phyloP scores from a whole-genome alignment of 2,888 invertebrate genomes.

The Adelognathus sp. region DNA sequence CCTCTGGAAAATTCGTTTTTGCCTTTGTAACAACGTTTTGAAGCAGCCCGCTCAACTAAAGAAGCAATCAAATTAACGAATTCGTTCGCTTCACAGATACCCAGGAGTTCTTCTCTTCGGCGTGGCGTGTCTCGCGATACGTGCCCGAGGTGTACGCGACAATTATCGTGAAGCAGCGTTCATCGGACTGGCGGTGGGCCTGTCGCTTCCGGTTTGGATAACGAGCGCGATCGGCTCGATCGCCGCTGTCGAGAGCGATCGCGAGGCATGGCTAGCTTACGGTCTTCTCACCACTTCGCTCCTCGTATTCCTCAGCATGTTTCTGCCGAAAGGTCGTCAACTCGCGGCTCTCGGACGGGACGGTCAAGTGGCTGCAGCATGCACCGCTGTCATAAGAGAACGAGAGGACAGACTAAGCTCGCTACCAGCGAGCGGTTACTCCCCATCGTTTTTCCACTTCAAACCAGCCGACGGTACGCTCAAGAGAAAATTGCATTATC shows the following conservation, averaged over 20 bases:
- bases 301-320: conserved; percentile 95
- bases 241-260: conserved; percentile 85
- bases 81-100: conserved; percentile 80
- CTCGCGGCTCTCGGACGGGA: conserved; percentile 96
- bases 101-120: conserved; percentile 92
- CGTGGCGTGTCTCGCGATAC: conserved; percentile 92
- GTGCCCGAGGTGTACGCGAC: conserved; percentile 94
- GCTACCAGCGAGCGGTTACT: conserved; percentile 91
- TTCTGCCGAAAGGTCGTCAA: conserved; percentile 95
- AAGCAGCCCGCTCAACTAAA: neutral
- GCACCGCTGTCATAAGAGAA: conserved; percentile 83
- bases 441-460: conserved; percentile 96
- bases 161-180: conserved; percentile 97
- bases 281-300: conserved; percentile 93
- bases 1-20: no score
- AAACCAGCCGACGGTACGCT: conserved; percentile 92
- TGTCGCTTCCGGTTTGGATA: conserved; percentile 93
- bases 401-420: conserved; percentile 93
- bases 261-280: conserved; percentile 94
- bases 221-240: conserved; percentile 86
- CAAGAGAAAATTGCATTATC: conserved; percentile 83
- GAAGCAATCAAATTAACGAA: neutral
- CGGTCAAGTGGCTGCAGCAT: conserved; percentile 80
- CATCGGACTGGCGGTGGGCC: conserved; percentile 93
- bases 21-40: no score